These are phyloP conservation scores for Motacilla tschutschensis DNA, from an alignment of 2,113 vertebrate genomes.

Conservation along the genomic window DNA sequence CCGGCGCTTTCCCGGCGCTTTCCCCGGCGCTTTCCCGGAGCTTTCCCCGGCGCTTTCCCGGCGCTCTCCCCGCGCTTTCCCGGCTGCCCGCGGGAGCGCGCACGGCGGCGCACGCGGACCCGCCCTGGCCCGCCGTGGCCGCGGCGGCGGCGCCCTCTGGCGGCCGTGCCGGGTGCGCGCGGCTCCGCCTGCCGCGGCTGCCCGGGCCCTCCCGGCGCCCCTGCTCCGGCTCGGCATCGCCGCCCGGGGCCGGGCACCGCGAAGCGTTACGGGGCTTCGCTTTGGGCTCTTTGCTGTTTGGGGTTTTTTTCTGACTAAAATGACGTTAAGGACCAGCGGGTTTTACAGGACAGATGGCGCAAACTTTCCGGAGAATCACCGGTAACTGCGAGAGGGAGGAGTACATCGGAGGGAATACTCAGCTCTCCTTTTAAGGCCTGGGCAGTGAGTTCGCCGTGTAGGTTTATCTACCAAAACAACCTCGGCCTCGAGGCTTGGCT, in stretches of 20 bases:
- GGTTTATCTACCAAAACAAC: neutral
- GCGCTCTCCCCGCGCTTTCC: neutral
- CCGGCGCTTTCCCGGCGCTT: too few species aligned
- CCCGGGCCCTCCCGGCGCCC: neutral
- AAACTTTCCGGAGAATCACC: neutral
- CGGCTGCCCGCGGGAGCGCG: neutral
- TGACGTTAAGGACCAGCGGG: neutral
- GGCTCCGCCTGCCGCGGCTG: neutral
- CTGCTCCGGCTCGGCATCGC: neutral
- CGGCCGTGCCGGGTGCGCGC: too few species aligned
- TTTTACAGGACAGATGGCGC: neutral
- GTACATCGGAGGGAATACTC: neutral
- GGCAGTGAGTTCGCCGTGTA: too few species aligned
- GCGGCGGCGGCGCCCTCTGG: too few species aligned
- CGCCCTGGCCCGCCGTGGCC: neutral
- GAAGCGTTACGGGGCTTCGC: rapidly evolving
- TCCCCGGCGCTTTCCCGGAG: too few species aligned
- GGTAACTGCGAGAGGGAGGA: neutral
- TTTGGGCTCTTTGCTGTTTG: neutral
- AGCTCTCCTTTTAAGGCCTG: neutral
- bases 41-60: too few species aligned
- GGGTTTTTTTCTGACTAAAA: neutral
- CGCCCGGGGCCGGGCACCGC: neutral
- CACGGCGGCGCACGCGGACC: neutral
- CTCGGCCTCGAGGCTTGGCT: neutral